Base-by-base conservation (phyloP, 1,140 invertebrate genomes). In the Nylanderia fulva region DNA sequence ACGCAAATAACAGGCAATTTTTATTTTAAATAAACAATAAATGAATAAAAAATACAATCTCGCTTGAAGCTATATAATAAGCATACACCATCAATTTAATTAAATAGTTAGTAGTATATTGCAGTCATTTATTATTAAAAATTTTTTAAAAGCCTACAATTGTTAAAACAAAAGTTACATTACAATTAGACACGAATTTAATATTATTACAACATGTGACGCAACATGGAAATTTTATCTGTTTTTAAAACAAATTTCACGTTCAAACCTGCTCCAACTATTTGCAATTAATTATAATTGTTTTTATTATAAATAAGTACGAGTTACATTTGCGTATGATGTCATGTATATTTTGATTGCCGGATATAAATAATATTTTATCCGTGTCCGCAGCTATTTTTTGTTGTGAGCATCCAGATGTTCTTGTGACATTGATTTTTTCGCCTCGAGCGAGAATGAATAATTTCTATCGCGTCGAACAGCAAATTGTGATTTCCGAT, bases 291-390 rank as follows among this genome's bases (percentile, higher is more conserved):
- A 5, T 18, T 18, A 9, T 8, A n/a, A 54, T 6, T 9, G 13
- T 72, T 71, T 71, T 71, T n/a, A 71, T 71, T 52, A 71, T 54
- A 33, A n/a, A 71, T 54, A 21, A 54, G 18, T 27, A 5, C 4
- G 15, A 52, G 29, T 56, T 72, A 36, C 18, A 56, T 72, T 54
- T 1, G 11, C n/a, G 6, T 54, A 71, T 54, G n/a, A 15, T 33
- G 15, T 39, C n/a, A 39, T 42, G 9, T 18, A 27, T 7, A 29
- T 61, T 75, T 75, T 29, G 54, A n/a, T 75, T 75, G 24, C n/a
- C 54, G 54, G 29, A n/a, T 18, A 29, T 27, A 75, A 75, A 61
- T 24, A 60, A 75, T 61, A 18, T 61, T 27, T 21, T 27, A 75
- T 72, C 11, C 21, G 36, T 56, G 9, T 18, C 18, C 24, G 3